These are phyloP conservation scores for Euura saliciscinereae DNA, from an alignment of 1,140 invertebrate species.

Conservation along the genomic window DNA sequence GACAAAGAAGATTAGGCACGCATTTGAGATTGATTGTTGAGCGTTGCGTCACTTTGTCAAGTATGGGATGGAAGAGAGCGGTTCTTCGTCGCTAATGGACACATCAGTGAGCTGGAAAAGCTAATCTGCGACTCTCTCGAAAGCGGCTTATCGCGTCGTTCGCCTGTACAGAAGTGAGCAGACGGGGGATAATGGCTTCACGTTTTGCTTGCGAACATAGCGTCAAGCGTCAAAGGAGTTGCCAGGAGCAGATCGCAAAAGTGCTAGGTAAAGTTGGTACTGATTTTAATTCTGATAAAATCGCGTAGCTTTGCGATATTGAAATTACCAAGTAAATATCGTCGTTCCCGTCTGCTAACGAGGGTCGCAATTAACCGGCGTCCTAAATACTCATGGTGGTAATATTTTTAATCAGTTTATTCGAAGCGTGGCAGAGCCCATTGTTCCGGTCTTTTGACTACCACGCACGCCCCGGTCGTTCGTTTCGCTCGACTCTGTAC, in stretches of 20 bases:
- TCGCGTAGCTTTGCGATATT: conserved; percentile 10
- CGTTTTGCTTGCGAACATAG: not conserved
- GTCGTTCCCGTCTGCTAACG: not conserved
- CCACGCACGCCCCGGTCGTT: not conserved
- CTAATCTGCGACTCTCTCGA: not conserved
- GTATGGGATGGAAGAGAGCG: not conserved
- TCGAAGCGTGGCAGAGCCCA: not conserved
- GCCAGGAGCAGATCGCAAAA: not conserved
- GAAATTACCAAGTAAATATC: conserved; percentile 19
- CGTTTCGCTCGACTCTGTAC: not conserved
- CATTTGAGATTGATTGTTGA: not conserved
- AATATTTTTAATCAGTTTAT: conserved; percentile 21
- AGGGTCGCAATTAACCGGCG: not conserved
- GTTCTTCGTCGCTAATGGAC: not conserved
- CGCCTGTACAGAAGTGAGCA: not conserved
- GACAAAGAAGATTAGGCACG: not conserved
- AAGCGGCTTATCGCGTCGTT: not conserved
- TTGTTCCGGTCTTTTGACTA: not conserved
- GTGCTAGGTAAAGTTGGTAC: not conserved
- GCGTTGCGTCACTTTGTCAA: no score
- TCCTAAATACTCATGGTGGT: not conserved
- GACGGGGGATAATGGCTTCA: not conserved
- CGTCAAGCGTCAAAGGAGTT: not conserved
- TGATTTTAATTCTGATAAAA: not conserved
- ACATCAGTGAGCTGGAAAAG: not conserved